Evolutionary conservation across 2,113 vertebrate species (phyloP).

Genomic region (Galemys pyrenaicus): DNA sequence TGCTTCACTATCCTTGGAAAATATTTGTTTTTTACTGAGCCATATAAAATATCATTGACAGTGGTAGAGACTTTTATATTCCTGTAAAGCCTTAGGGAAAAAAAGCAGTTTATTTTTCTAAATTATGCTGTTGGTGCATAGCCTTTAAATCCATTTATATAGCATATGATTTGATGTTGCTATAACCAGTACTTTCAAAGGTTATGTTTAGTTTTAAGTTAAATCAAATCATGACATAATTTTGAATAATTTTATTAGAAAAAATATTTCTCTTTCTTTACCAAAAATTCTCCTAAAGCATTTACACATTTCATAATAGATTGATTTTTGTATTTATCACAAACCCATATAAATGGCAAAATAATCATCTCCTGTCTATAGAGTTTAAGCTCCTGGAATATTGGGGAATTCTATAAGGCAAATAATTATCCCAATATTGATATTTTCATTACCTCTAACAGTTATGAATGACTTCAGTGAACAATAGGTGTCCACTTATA

Average conservation of each 20-base stretch:
- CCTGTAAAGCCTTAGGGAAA: constrained; percentile 22
- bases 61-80: constrained; percentile 45
- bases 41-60: constrained; percentile 57
- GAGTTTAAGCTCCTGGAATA: not conserved
- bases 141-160: constrained; percentile 24
- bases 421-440: not conserved
- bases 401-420: not conserved
- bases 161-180: not conserved
- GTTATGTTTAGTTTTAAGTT: constrained; percentile 33
- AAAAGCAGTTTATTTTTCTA: not conserved
- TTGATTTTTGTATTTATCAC: not conserved
- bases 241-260: constrained; percentile 10
- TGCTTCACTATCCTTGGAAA: constrained; percentile 60
- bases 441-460: not conserved
- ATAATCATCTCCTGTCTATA: not conserved
- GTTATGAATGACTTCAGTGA: not conserved
- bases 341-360: not conserved
- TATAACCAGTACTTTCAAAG: not conserved
- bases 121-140: not conserved
- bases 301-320: not conserved
- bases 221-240: constrained; percentile 9
- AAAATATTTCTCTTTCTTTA: not conserved
- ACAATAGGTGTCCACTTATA: not conserved
- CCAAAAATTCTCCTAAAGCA: not conserved
- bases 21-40: constrained; percentile 56